Evolutionary conservation across 2,888 invertebrate genomes (phyloP).

Genomic region (Ctena decussata): DNA sequence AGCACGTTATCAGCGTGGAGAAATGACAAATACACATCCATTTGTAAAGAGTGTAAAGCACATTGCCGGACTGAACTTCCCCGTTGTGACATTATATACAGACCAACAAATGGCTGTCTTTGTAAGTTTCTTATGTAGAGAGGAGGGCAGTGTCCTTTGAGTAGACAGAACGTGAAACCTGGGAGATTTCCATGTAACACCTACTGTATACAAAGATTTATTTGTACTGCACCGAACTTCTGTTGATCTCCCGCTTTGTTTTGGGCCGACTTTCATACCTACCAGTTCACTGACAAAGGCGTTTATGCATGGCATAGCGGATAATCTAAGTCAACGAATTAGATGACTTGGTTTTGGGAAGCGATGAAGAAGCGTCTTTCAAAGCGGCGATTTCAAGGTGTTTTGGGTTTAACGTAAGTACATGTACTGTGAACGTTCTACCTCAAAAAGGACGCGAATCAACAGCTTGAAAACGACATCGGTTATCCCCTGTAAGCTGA

Average conservation of each 20-base stretch:
- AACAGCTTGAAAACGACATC: too few relatives aligned
- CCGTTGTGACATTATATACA: slow-evolving; percentile 28
- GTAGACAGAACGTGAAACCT: slow-evolving; percentile 49
- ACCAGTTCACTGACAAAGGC: not conserved
- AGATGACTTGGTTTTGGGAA: not conserved
- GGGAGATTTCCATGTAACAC: slow-evolving; percentile 40
- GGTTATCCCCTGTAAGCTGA: too few relatives aligned
- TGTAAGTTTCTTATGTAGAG: slow-evolving; percentile 34
- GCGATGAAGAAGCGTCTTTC: not conserved
- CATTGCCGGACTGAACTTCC: slow-evolving; percentile 16
- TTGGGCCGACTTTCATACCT: slow-evolving; percentile 9
- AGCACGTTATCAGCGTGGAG: slow-evolving; percentile 1
- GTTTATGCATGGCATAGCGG: not conserved
- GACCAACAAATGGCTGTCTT: slow-evolving; percentile 30
- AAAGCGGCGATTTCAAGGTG: slow-evolving; percentile 2
- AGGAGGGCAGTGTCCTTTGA: slow-evolving; percentile 18
- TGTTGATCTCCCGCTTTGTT: not conserved
- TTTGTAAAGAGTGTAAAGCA: slow-evolving; percentile 30
- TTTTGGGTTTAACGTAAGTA: too few relatives aligned
- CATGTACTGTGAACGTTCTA: too few relatives aligned
- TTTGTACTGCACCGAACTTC: not conserved
- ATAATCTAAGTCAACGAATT: not conserved
- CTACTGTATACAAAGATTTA: slow-evolving; percentile 33
- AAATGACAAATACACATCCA: slow-evolving; percentile 29
- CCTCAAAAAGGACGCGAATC: too few relatives aligned